Evolutionary conservation across 2,888 invertebrate genomes (phyloP).

Genomic region (Lithosia quadra): DNA sequence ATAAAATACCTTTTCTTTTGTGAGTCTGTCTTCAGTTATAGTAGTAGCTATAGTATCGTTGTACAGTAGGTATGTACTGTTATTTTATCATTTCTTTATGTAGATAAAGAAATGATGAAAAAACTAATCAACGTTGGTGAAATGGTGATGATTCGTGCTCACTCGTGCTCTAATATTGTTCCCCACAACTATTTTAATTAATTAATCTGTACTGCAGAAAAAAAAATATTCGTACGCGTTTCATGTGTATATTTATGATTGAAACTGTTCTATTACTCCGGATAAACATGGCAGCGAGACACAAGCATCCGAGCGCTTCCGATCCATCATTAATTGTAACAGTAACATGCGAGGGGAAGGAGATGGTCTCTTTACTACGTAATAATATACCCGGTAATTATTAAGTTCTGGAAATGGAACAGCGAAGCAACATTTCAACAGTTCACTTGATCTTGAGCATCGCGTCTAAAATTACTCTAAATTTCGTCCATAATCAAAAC

Average conservation of each 20-base stretch:
- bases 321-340: conserved; percentile 6
- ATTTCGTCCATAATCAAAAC: background rate
- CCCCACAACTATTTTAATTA: background rate
- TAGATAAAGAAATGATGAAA: no score
- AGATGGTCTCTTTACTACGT: background rate
- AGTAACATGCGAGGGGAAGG: background rate
- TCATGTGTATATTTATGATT: background rate
- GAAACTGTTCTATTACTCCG: background rate
- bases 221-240: background rate
- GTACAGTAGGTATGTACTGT: no score
- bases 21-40: no score
- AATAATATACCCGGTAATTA: background rate
- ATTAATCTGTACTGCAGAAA: background rate
- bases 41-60: no score
- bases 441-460: background rate
- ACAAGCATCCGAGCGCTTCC: background rate
- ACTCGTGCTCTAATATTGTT: background rate
- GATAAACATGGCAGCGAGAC: background rate
- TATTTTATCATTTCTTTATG: no score
- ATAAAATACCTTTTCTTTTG: no score
- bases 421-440: background rate
- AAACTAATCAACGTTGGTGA: no score
- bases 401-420: background rate
- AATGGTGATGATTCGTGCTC: no score
- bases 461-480: background rate